Evolutionary conservation across 2,113 vertebrate genomes (phyloP).

Genomic region (Apistogramma diplotaenia): DNA sequence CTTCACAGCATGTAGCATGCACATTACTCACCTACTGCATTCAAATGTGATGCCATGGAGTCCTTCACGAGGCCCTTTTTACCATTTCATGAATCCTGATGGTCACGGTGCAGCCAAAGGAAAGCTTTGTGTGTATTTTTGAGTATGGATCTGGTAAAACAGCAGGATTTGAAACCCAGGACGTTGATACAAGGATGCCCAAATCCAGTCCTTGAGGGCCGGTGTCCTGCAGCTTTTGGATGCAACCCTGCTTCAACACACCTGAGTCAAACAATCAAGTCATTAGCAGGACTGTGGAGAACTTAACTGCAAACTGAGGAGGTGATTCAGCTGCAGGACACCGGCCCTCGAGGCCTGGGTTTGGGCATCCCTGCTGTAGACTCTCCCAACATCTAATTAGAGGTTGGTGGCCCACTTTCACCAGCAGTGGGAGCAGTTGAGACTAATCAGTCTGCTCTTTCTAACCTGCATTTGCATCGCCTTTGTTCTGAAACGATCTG

Average conservation of each 20-base stretch:
- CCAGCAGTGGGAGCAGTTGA: background rate
- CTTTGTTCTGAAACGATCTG: background rate
- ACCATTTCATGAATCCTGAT: background rate
- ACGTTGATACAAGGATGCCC: background rate
- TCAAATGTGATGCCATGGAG: too few species aligned
- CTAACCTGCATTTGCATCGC: background rate
- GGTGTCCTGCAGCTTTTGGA: too few species aligned
- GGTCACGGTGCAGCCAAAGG: background rate
- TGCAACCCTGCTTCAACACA: too few species aligned
- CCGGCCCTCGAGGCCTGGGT: too few species aligned
- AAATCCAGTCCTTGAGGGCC: too few species aligned
- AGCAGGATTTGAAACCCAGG: background rate
- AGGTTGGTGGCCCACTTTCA: accelerated
- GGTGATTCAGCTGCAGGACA: too few species aligned
- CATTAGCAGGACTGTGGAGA: too few species aligned
- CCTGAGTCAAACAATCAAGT: too few species aligned
- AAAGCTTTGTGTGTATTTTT: background rate
- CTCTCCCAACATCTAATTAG: background rate
- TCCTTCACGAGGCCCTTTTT: background rate
- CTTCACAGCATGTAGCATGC: background rate
- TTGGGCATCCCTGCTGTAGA: too few species aligned
- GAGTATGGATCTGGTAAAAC: background rate
- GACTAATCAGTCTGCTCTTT: background rate
- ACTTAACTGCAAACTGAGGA: too few species aligned
- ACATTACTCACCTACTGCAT: background rate